Conservation (phyloP, 2,797 vertebrate genomes). For the Rousettus madagascariensis region DNA sequence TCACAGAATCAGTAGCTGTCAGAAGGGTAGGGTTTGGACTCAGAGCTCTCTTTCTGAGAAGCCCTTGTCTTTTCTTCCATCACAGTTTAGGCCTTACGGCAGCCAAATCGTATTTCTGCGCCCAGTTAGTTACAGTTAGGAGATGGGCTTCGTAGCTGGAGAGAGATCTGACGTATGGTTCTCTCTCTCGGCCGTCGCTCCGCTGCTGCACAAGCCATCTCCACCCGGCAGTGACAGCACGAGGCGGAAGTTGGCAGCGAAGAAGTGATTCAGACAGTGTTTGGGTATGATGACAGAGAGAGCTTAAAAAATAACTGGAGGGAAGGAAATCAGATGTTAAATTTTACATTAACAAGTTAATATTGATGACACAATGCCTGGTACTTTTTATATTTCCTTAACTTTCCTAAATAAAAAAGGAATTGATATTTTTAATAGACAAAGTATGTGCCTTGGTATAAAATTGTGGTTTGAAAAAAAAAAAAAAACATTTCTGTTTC, state of each 20-base stretch:
- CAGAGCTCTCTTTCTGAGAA: neutral
- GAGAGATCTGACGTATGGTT: rapidly evolving
- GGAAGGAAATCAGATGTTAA: neutral
- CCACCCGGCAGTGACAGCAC: rapidly evolving
- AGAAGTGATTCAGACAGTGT: neutral
- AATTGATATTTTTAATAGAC: neutral
- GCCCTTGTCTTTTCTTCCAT: neutral
- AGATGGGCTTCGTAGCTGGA: neutral
- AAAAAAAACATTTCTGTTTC: slow-evolving; percentile 73
- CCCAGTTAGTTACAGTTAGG: neutral
- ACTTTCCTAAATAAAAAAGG: neutral
- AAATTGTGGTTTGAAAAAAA: neutral
- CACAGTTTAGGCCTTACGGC: neutral
- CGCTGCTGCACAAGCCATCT: neutral
- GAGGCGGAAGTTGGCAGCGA: neutral
- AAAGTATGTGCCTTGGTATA: neutral
- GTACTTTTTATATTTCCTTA: neutral
- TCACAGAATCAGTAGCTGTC: neutral
- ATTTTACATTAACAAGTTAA: neutral
- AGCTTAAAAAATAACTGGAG: neutral
- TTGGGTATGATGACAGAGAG: neutral
- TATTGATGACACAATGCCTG: neutral
- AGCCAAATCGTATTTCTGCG: neutral
- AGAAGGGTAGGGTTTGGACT: neutral
- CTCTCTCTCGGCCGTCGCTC: rapidly evolving